Conservation (phyloP, 2,888 invertebrate genomes). For the Tuberolachnus salignus region DNA sequence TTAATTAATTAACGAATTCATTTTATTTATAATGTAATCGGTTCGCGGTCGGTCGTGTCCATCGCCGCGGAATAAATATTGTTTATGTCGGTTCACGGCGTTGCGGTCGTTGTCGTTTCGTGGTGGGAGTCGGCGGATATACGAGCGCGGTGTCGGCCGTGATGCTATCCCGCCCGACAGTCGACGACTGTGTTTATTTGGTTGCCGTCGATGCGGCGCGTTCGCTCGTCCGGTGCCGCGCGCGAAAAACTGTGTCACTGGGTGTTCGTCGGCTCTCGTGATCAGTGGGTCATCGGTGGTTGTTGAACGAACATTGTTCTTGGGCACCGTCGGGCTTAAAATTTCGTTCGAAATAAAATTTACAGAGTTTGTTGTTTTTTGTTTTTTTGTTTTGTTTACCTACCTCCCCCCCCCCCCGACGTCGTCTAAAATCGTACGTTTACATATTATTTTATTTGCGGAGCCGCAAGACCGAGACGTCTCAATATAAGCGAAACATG, state of each 20-base stretch:
- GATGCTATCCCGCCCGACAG: not conserved
- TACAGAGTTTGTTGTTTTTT: not conserved
- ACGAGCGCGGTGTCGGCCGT: too few relatives aligned
- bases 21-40: too few relatives aligned
- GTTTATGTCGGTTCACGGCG: too few relatives aligned
- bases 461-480: too few relatives aligned
- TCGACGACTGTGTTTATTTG: slow-evolving; percentile 6
- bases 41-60: too few relatives aligned
- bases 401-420: not conserved
- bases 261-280: slow-evolving; percentile 55
- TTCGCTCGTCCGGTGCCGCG: not conserved
- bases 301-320: too few relatives aligned
- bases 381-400: not conserved
- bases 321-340: not conserved
- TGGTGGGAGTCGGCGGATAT: too few relatives aligned
- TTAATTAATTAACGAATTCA: too few relatives aligned
- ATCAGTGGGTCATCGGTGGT: slow-evolving; percentile 58
- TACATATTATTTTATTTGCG: too few relatives aligned
- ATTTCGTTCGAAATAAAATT: not conserved
- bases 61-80: too few relatives aligned
- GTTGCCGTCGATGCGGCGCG: slow-evolving; percentile 16
- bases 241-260: slow-evolving; percentile 53
- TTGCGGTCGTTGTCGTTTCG: too few relatives aligned
- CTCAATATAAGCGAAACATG: slow-evolving; percentile 63
- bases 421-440: too few relatives aligned